A percentile compares a stretch with the other conserved stretches of the same genome.
Conservation (phyloP, 1,140 invertebrate species). For the Hestina assimilis region DNA sequence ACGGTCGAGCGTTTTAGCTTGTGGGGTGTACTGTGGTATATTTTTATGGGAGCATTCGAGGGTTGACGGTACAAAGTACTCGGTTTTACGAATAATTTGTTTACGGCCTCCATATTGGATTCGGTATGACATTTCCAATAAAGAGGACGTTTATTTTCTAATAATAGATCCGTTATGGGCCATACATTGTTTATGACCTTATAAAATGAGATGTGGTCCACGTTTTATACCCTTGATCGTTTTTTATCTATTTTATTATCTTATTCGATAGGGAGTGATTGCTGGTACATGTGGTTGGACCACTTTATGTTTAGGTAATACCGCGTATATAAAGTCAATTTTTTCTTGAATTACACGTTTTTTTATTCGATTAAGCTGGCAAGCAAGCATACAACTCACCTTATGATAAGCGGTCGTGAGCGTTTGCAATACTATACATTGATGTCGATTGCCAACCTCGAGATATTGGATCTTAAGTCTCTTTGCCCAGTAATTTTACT, state of each 20-base stretch:
- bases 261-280: neutral
- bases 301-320: no score
- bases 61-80: constrained; percentile 49
- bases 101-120: constrained; percentile 65
- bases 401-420: no score
- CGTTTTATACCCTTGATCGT: neutral
- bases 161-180: constrained; percentile 36
- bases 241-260: neutral
- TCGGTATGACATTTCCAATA: constrained; percentile 45
- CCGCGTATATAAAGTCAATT: no score
- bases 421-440: no score
- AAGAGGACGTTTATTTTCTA: constrained; percentile 54
- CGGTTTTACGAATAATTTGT: constrained; percentile 68
- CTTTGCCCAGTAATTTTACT: no score
- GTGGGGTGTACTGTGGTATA: constrained; percentile 45
- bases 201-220: neutral
- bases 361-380: no score
- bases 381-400: no score
- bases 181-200: constrained; percentile 20
- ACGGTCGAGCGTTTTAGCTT: constrained; percentile 59
- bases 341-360: no score
- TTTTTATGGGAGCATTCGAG: constrained; percentile 59
- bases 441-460: no score
- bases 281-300: neutral
- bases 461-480: no score